Evolutionary conservation across 2,797 vertebrate species (phyloP), one percentile per base, ranked within the genome.

Genomic region (Clarias pachynema): DNA sequence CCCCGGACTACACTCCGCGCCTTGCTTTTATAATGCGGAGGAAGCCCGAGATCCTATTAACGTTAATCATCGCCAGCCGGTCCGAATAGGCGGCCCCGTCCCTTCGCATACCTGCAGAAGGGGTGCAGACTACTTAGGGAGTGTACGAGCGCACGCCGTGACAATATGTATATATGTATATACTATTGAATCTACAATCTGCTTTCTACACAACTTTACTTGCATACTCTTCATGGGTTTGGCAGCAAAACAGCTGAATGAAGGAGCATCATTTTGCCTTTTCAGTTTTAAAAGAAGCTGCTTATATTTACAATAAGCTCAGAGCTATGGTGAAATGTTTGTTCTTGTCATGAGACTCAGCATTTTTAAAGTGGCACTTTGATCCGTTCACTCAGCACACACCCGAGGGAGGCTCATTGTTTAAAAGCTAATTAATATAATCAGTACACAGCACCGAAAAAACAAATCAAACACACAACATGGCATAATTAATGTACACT

Each of bases 341-440:
- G 57, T 60, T 12, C 49, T 53, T 53, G 56, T n/a, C 18, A 22
- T 59, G 12, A 37, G 57, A 78, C n/a, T 53, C 49, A 60, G 22
- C 57, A 20, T 20, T 37, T 60, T 60, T n/a, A 78, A 60, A 60
- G 29, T 15, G 31, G 37, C 20, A 5, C 22, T 37, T 37, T 14
- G 29, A 8, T 37, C 20, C 8, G 16, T 20, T 75, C 49, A 18
- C 49, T 74, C 34, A 26, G 10, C 16, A 74, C 14, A 60, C 26
- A 34, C 18, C 34, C 2, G 1, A 60, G 20, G 2, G 56, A 60
- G 56, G 56, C 29, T 37, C 59, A 31, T 60, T 60, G 74, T 60
- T 37, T 24, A 78, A 78, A 78, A 60, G 57, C 75, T 37, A n/a
- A 78, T 37, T 85, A 20, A 34, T 73, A 80, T 65, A 22, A 49